Percentiles rank a stretch among this genome's conserved stretches.
These are phyloP conservation scores for Ataeniobius toweri DNA, from an alignment of 2,797 vertebrate genomes.

Conservation along the genomic window DNA sequence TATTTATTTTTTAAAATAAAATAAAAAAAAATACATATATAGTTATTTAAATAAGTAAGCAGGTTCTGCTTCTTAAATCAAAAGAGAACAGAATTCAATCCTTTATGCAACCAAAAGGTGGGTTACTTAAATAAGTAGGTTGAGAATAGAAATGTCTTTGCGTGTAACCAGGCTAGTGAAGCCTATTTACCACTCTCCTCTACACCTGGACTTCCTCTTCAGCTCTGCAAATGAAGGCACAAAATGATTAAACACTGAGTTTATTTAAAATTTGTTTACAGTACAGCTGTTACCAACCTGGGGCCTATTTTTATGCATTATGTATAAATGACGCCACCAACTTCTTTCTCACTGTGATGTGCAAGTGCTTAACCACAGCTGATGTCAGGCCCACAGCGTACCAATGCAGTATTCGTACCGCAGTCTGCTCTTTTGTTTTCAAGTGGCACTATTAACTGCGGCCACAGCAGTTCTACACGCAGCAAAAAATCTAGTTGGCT, in stretches of 20 bases:
- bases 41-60: background rate
- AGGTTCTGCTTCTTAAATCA: slow-evolving; percentile 1
- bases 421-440: background rate
- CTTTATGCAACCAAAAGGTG: slow-evolving; percentile 43
- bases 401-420: background rate
- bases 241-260: slow-evolving; percentile 62
- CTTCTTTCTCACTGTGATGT: slow-evolving; percentile 35
- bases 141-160: slow-evolving; percentile 51
- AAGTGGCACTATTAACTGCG: background rate
- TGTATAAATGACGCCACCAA: slow-evolving; percentile 39
- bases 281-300: slow-evolving; percentile 41
- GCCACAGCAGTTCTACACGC: background rate
- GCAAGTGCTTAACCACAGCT: slow-evolving; percentile 29
- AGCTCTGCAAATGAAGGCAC: slow-evolving; percentile 38
- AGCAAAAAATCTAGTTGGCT: background rate
- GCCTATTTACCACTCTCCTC: slow-evolving; percentile 44
- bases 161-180: slow-evolving; percentile 50
- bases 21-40: background rate
- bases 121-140: slow-evolving; percentile 53
- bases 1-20: background rate
- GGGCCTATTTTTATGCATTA: slow-evolving; percentile 47
- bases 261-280: slow-evolving; percentile 59
- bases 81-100: slow-evolving; percentile 3
- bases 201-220: slow-evolving; percentile 67
- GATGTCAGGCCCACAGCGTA: slow-evolving; percentile 1